Base-by-base conservation (phyloP, 2,888 invertebrate genomes). In the Athetis lepigone region DNA sequence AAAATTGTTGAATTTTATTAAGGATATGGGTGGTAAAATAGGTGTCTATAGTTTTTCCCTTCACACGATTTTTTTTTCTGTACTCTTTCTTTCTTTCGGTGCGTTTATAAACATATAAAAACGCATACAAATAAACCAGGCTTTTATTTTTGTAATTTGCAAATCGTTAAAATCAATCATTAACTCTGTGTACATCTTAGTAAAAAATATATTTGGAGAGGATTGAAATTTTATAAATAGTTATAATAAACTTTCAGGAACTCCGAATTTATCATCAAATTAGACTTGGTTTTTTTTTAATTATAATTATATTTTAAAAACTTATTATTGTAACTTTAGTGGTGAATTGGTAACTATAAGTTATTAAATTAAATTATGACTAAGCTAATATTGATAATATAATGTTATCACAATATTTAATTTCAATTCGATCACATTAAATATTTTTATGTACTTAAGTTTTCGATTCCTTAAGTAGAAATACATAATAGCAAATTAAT, bases 341-440 rank as follows among this genome's bases (percentile, higher is more conserved):
- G 47, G 13, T 4, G 9, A 42, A 52, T 47, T 42, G 51, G 64
- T 51, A 70, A 51, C 36, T 70, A 21, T 18, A 46, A 16, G 21
- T 2, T 21, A 36, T 27, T 7, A 18, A 13, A 13, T 33, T 33
- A 13, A 33, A 33, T 8, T 39, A 19, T 18, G 13, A 69, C 36
- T 71, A 46, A 46, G 49, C 23, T 52, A 29, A 23, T 13, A 1
- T 42, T 8, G 29, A n/a, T n/a, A n/a, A n/a, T n/a, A n/a, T 49
- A 33, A 21, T 11, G 13, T 4, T 62, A 63, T 63, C 55, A 55
- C 54, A 70, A 70, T 46, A 16, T 25, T 4, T 50, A 50, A 63
- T 70, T 63, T 70, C 18, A 60, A 21, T 49, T 47, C n/a, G 11
- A 67, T 59, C 70, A 51, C 50, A 40, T 39, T 27, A 2, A n/a